Conservation (phyloP, 2,888 invertebrate species). For the Orchesellides sinensis region DNA sequence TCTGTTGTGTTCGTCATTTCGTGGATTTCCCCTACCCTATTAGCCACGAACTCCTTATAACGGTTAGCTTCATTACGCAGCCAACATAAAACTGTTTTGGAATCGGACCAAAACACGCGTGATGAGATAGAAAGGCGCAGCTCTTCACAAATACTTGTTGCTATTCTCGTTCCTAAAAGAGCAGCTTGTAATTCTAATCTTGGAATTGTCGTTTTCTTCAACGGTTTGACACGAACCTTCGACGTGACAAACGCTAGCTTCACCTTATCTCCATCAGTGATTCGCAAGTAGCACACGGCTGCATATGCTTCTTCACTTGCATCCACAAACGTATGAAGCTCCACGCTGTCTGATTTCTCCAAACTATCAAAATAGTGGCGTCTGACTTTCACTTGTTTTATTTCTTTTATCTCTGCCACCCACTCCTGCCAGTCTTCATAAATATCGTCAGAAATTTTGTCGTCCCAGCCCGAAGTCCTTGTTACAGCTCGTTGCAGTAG, state of each 20-base stretch:
- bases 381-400: not conserved
- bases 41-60: slow-evolving; percentile 16
- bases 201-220: slow-evolving; percentile 23
- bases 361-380: not conserved
- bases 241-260: not conserved
- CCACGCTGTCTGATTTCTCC: not conserved
- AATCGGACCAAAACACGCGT: slow-evolving; percentile 3
- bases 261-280: not conserved
- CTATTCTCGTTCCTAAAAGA: not conserved
- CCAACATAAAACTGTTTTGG: slow-evolving; percentile 13
- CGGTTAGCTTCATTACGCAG: not conserved
- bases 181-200: slow-evolving; percentile 39
- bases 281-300: slow-evolving; percentile 5
- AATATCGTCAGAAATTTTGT: slow-evolving; percentile 6
- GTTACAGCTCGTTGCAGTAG: slow-evolving; percentile 37
- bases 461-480: slow-evolving; percentile 58
- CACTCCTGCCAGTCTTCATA: not conserved
- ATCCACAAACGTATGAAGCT: slow-evolving; percentile 14
- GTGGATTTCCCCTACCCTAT: slow-evolving; percentile 39
- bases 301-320: slow-evolving; percentile 14
- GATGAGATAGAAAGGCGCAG: not conserved
- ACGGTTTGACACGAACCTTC: slow-evolving; percentile 14
- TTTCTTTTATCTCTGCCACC: not conserved
- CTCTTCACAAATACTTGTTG: not conserved
- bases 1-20: not conserved